These are phyloP conservation scores for Characodon lateralis DNA, from an alignment of 2,797 vertebrate genomes.

Conservation along the genomic window DNA sequence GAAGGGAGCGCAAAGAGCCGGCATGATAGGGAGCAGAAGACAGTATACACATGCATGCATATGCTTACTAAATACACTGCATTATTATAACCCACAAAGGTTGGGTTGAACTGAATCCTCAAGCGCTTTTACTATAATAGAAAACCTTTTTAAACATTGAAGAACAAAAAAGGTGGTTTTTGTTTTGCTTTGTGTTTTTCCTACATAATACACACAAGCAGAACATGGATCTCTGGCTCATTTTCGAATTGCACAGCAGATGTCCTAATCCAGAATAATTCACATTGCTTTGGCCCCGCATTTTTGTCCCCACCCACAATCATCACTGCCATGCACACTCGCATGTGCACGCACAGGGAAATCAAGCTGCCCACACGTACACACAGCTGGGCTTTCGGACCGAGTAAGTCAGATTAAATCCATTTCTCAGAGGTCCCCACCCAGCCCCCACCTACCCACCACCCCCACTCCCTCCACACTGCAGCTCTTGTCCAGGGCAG, in stretches of 20 bases:
- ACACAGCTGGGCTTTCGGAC: constrained; percentile 82
- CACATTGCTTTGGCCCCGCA: constrained; percentile 78
- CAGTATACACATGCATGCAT: constrained; percentile 20
- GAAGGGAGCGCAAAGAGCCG: constrained; percentile 47
- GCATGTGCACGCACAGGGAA: constrained; percentile 28
- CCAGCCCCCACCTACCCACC: constrained; percentile 68
- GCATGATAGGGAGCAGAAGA: constrained; percentile 52
- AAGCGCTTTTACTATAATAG: constrained; percentile 1
- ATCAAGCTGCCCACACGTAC: constrained; percentile 60
- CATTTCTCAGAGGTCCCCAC: constrained; percentile 83
- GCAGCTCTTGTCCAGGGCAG: constrained; percentile 77
- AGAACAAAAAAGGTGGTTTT: not conserved
- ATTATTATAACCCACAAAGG: constrained; percentile 11
- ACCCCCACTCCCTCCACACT: constrained; percentile 69
- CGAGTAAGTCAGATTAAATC: constrained; percentile 84
- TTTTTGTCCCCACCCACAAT: constrained; percentile 70
- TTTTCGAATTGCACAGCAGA: constrained; percentile 82
- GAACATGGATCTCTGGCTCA: constrained; percentile 65
- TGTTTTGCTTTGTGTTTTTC: constrained; percentile 5
- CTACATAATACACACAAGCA: constrained; percentile 18
- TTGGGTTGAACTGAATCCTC: not conserved
- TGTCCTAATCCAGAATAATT: constrained; percentile 86
- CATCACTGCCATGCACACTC: constrained; percentile 42
- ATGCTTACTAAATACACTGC: constrained; percentile 22
- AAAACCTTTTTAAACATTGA: not conserved